These are phyloP conservation scores for Ochlodes sylvanus DNA, from an alignment of 2,888 invertebrate genomes.

Conservation along the genomic window DNA sequence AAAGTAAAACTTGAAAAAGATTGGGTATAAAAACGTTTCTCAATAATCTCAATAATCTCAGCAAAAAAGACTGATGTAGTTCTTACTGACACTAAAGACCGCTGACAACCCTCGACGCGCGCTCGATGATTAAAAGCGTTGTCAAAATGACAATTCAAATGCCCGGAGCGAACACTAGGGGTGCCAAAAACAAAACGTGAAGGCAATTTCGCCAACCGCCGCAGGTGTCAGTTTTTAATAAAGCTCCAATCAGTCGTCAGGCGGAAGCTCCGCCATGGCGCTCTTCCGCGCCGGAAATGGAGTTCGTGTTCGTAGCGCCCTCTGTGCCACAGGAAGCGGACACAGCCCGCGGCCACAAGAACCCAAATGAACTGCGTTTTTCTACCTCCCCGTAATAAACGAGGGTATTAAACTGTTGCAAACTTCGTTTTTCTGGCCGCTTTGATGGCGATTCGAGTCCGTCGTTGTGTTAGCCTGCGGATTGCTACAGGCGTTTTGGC, in stretches of 20 bases:
- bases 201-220: conserved; percentile 56
- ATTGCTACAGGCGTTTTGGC: conserved; percentile 6
- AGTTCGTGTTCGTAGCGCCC: conserved; percentile 72
- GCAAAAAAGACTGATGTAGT: background rate
- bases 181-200: conserved; percentile 32
- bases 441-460: conserved; percentile 8
- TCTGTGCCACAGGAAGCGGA: conserved; percentile 54
- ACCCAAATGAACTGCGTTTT: conserved; percentile 48
- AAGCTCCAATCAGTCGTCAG: conserved; percentile 79
- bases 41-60: background rate
- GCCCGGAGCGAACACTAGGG: conserved; percentile 18
- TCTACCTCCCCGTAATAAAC: conserved; percentile 37
- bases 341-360: conserved; percentile 45
- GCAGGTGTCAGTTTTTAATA: conserved; percentile 84
- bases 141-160: conserved; percentile 24
- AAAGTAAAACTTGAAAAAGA: no score
- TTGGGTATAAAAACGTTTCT: no score
- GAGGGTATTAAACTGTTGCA: conserved; percentile 32
- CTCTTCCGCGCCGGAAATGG: conserved; percentile 80
- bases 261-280: conserved; percentile 73
- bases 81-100: background rate
- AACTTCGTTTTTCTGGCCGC: conserved; percentile 25
- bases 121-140: conserved; percentile 14
- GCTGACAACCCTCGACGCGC: background rate
- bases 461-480: conserved; percentile 13